Evolutionary conservation across 2,113 vertebrate species (phyloP).

Genomic region (Myiozetetes cayanensis): DNA sequence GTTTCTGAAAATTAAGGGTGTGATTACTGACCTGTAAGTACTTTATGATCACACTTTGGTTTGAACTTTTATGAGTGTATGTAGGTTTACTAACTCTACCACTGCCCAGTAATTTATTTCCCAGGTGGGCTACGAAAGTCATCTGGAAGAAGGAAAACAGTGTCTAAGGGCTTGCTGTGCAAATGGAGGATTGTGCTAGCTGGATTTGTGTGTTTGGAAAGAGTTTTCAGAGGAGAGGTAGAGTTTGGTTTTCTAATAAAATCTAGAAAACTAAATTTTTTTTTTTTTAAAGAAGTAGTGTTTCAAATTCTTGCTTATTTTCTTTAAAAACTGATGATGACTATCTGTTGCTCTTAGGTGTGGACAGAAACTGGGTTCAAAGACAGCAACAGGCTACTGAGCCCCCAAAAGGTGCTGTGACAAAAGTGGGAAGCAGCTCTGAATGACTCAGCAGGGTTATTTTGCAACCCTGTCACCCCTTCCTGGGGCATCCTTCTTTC

Average conservation of each 20-base stretch:
- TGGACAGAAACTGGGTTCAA: background rate
- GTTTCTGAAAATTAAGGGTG: constrained; percentile 27
- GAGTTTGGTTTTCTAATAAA: background rate
- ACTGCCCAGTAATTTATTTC: constrained; percentile 44
- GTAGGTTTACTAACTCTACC: constrained; percentile 20
- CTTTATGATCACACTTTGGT: constrained; percentile 15
- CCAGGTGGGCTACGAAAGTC: background rate
- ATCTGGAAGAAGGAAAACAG: constrained; percentile 27
- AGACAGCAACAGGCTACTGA: background rate
- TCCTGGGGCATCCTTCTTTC: background rate
- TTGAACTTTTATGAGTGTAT: constrained; percentile 1
- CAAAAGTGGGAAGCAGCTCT: background rate
- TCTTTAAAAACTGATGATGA: background rate
- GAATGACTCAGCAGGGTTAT: background rate
- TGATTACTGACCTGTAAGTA: constrained; percentile 43
- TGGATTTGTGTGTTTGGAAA: background rate
- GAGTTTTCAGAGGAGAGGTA: background rate
- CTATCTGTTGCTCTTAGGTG: background rate
- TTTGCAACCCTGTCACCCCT: background rate
- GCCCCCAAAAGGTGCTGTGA: background rate
- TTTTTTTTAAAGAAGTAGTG: background rate
- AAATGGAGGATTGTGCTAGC: background rate
- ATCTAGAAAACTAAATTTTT: background rate
- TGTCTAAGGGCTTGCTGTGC: constrained; percentile 8
- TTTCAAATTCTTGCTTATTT: background rate